These are phyloP conservation scores for Hirtodrosophila alboralis DNA, from an alignment of 2,888 invertebrate genomes.

Conservation along the genomic window DNA sequence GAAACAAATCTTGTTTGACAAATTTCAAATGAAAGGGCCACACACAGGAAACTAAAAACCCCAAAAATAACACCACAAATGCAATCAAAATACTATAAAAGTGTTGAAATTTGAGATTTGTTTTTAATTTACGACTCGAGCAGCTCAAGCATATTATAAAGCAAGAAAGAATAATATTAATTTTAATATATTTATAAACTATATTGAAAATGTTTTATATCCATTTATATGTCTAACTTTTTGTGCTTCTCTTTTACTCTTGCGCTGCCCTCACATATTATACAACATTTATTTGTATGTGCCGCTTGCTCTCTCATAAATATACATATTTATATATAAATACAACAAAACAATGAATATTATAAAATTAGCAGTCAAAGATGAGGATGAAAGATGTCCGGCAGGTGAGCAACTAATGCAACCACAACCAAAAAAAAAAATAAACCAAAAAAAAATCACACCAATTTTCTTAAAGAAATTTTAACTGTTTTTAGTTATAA, in stretches of 20 bases:
- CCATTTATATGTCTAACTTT: conserved; percentile 59
- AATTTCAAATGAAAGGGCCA: conserved; percentile 37
- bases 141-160: conserved; percentile 13
- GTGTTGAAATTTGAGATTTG: conserved; percentile 63
- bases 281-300: conserved; percentile 50
- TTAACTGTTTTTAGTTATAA: conserved; percentile 43
- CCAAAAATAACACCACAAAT: conserved; percentile 30
- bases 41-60: conserved; percentile 30
- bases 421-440: conserved; percentile 50
- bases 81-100: conserved; percentile 52
- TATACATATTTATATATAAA: conserved; percentile 14
- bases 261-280: conserved; percentile 36
- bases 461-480: conserved; percentile 17
- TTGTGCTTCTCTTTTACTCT: conserved; percentile 65
- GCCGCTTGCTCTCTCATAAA: conserved; percentile 62
- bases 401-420: conserved; percentile 86
- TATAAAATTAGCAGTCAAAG: conserved; percentile 86
- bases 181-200: conserved; percentile 27
- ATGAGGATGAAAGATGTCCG: conserved; percentile 88
- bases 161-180: conserved; percentile 10
- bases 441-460: conserved; percentile 23
- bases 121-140: conserved; percentile 37
- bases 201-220: conserved; percentile 30
- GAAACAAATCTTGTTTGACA: conserved; percentile 42
- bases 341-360: conserved; percentile 13